Evolutionary conservation across 2,113 vertebrate species (phyloP).

Genomic region (Chionis minor): DNA sequence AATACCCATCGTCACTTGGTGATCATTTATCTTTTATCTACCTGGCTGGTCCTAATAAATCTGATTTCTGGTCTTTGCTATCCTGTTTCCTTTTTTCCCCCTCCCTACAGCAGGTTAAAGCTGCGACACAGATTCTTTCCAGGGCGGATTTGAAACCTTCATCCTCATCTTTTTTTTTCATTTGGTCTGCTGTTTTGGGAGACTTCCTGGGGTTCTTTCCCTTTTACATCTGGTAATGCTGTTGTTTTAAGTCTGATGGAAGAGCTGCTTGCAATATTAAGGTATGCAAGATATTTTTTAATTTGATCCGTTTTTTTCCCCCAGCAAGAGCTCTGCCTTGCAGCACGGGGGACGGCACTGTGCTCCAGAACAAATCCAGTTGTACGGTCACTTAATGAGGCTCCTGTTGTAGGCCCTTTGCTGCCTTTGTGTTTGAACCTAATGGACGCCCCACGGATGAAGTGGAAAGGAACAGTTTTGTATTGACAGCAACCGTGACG

Average conservation of each 20-base stretch:
- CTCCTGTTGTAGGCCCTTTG: conserved; percentile 19
- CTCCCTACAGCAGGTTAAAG: not conserved
- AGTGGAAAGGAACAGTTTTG: not conserved
- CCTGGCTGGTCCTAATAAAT: not conserved
- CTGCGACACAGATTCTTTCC: not conserved
- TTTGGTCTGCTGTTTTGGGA: not conserved
- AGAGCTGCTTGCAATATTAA: not conserved
- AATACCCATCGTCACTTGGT: not conserved
- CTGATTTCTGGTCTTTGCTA: not conserved
- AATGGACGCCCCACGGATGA: not conserved
- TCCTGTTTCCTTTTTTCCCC: not conserved
- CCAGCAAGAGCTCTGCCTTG: not conserved
- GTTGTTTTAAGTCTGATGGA: not conserved
- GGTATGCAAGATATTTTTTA: not conserved
- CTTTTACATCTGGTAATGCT: not conserved
- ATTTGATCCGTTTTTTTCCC: not conserved
- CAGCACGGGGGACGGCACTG: rapidly evolving
- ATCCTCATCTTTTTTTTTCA: not conserved
- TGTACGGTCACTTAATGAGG: conserved; percentile 12
- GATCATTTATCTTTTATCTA: not conserved
- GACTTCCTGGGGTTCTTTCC: not conserved
- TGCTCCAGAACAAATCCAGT: conserved; percentile 14
- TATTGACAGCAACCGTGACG: not conserved
- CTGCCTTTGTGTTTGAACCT: conserved; percentile 7
- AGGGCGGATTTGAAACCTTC: not conserved